Conservation (phyloP, 1,140 invertebrate genomes). For the Tetranychus cinnabarinus region DNA sequence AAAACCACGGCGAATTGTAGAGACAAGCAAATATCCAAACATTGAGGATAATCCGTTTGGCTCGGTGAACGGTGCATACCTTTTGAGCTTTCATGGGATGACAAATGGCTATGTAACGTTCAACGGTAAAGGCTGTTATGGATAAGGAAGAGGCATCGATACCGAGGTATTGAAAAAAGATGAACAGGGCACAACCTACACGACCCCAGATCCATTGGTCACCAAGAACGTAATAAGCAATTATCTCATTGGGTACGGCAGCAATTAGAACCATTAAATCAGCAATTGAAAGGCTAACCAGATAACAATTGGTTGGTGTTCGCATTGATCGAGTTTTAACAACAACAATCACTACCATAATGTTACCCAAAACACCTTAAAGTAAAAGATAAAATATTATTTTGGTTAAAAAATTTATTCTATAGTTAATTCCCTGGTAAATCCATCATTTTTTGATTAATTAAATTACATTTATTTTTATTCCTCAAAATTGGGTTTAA, state of each 20-base stretch:
- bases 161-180: constrained; percentile 39
- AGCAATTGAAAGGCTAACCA: constrained; percentile 32
- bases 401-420: too few relatives aligned
- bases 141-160: constrained; percentile 40
- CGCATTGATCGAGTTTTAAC: constrained; percentile 25
- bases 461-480: too few relatives aligned
- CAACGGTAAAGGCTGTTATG: constrained; percentile 40
- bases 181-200: constrained; percentile 30
- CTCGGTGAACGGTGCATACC: constrained; percentile 30
- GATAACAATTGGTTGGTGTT: constrained; percentile 36
- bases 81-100: constrained; percentile 31
- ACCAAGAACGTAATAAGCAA: constrained; percentile 30
- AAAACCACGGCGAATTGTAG: constrained; percentile 30
- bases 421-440: too few relatives aligned
- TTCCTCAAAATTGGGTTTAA: too few relatives aligned
- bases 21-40: constrained; percentile 32
- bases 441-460: too few relatives aligned
- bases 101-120: constrained; percentile 34
- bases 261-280: constrained; percentile 32
- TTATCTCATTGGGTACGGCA: constrained; percentile 32
- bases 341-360: constrained; percentile 29
- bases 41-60: constrained; percentile 29
- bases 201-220: constrained; percentile 34
- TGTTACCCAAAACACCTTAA: constrained; percentile 26
- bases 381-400: too few relatives aligned